Evolutionary conservation across 2,797 vertebrate genomes (phyloP), one percentile per base, ranked within the genome.

Genomic region (Siniperca undulata): DNA sequence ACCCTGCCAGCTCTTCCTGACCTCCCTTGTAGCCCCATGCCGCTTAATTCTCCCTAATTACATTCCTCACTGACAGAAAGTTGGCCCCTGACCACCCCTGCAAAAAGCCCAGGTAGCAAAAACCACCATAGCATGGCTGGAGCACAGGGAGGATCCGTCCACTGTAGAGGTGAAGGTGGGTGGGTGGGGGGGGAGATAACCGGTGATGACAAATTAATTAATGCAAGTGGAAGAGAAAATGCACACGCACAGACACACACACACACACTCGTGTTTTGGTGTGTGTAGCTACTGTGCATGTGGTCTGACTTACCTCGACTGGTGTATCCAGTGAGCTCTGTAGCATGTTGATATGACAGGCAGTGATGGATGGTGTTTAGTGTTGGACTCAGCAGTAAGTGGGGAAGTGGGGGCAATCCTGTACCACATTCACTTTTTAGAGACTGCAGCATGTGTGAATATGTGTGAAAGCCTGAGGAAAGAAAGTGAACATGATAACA

Each of bases 41-140:
- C 91, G 95, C 96, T 97, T 97, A 97, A 97, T 97, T 97, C 96
- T 95, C 95, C 95, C 96, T 98, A 98, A 98, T 98, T 97, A 97
- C 97, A 98, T 98, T 98, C 97, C 95, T 84, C 89, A 96, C 95
- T 97, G 97, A 97, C 97, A 97, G 97, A 96, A 97, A 97, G 95
- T 97, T 98, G 97, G 97, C 97, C 94, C 92, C 90, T 60, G 81
- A 93, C 90, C 88, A 92, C 95, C 94, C 94, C 84, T 79, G 84
- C 89, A 85, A 30, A 84, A 58, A 76, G 86, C 78, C 83, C 90
- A 94, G 94, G 94, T 95, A 94, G 86, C 75, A 70, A 77, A 86
- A 88, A 71, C 62, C n/a, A 16, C 59, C 75, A 66, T 44, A 77
- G 77, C 34, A 16, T 17, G 56, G 79, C 84, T 42, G 68, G 74